These are phyloP conservation scores for Platyrinchus mystaceus DNA, from an alignment of 2,797 vertebrate genomes.

Conservation along the genomic window DNA sequence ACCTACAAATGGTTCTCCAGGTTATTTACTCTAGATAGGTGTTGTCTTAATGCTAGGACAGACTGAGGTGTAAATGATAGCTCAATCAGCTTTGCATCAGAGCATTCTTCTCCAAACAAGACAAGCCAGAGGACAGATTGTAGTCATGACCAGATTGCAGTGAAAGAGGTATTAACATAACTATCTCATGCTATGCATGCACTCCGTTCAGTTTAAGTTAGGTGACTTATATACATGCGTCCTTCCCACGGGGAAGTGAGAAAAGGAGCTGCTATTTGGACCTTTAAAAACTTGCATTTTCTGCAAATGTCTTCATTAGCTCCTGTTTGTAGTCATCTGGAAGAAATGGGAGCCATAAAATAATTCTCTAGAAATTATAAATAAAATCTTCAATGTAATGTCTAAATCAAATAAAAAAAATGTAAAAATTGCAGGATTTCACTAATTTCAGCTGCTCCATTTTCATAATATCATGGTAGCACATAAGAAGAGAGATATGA, in stretches of 20 bases:
- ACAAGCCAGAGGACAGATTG: neutral
- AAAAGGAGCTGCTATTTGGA: neutral
- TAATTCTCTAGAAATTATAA: neutral
- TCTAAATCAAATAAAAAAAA: neutral
- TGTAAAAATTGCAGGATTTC: neutral
- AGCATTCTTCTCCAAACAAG: neutral
- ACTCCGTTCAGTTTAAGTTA: neutral
- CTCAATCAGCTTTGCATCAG: neutral
- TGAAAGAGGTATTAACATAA: neutral
- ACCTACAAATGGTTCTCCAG: neutral
- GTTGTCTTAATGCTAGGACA: rapidly evolving
- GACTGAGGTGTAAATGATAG: neutral
- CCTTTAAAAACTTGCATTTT: neutral
- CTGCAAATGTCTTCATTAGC: neutral
- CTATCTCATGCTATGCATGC: neutral
- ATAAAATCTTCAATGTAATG: neutral
- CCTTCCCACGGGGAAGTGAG: neutral
- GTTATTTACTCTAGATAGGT: neutral
- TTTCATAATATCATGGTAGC: neutral
- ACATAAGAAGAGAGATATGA: neutral
- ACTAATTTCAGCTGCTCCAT: neutral
- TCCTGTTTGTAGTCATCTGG: neutral
- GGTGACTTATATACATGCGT: neutral
- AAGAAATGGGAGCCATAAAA: neutral
- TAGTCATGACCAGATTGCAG: neutral